Evolutionary conservation across 2,797 vertebrate genomes (phyloP).

Genomic region (Oophaga sylvatica): DNA sequence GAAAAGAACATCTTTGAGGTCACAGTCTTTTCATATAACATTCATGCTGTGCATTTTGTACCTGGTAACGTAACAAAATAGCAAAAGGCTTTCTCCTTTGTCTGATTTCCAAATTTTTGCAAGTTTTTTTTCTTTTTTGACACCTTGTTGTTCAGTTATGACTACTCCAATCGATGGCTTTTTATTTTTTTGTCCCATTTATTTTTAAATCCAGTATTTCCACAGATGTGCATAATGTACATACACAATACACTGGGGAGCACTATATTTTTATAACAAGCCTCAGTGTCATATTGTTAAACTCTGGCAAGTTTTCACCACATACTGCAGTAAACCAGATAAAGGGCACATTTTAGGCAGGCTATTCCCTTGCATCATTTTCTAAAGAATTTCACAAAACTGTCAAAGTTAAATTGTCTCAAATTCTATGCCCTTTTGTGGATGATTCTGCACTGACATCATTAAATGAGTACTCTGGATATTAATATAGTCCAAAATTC

Average conservation of each 20-base stretch:
- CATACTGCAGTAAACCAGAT: conserved; percentile 31
- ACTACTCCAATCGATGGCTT: neutral
- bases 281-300: conserved; percentile 18
- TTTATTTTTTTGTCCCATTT: neutral
- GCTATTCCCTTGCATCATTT: conserved; percentile 29
- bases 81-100: neutral
- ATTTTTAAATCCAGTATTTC: neutral
- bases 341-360: conserved; percentile 35
- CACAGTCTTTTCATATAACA: neutral
- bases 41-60: neutral
- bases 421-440: conserved; percentile 44
- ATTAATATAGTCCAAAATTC: conserved; percentile 35
- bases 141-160: neutral
- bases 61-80: neutral
- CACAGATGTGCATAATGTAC: neutral
- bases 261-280: neutral
- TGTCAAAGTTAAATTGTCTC: conserved; percentile 46
- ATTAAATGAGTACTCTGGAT: conserved; percentile 36
- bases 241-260: neutral
- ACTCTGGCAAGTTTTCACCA: conserved; percentile 12
- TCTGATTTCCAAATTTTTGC: neutral
- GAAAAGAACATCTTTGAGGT: neutral
- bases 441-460: conserved; percentile 27
- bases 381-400: conserved; percentile 50
- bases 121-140: neutral